Conservation (phyloP, 2,888 invertebrate species). For the Yponomeuta malinellus region DNA sequence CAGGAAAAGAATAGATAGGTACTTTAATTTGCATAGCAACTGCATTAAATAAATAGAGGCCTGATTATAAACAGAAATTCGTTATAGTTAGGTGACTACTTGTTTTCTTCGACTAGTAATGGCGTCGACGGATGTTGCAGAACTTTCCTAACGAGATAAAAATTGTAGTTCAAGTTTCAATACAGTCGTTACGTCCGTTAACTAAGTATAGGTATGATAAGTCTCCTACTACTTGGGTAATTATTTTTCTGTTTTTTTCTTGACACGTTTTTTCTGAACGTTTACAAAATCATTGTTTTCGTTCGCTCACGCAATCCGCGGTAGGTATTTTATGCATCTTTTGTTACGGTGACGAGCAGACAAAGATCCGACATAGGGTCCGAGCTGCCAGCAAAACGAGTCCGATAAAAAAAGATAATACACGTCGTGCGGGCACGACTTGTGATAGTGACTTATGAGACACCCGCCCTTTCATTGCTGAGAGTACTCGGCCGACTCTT, state of each 20-base stretch:
- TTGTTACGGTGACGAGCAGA: constrained; percentile 13
- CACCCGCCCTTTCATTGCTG: constrained; percentile 26
- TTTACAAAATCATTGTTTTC: neutral
- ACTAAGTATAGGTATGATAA: neutral
- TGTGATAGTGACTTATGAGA: constrained; percentile 39
- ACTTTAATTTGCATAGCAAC: neutral
- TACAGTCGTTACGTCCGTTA: neutral
- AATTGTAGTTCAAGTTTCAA: constrained; percentile 6
- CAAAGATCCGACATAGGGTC: constrained; percentile 4
- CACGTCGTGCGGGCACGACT: constrained; percentile 21
- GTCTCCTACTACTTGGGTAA: no score
- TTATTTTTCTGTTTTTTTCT: neutral
- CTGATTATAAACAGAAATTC: neutral
- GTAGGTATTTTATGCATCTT: neutral
- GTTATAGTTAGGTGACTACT: neutral
- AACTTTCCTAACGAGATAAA: constrained; percentile 16
- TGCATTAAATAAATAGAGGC: neutral
- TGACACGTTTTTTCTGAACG: neutral
- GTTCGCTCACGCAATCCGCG: neutral
- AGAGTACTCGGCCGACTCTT: constrained; percentile 27
- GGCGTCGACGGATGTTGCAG: constrained; percentile 7
- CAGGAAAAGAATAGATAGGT: no score
- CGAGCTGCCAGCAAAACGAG: neutral
- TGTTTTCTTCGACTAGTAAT: constrained; percentile 14
- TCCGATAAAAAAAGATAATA: constrained; percentile 31